Base-by-base conservation (phyloP, 2,888 invertebrate genomes). In the Fabriciana adippe region DNA sequence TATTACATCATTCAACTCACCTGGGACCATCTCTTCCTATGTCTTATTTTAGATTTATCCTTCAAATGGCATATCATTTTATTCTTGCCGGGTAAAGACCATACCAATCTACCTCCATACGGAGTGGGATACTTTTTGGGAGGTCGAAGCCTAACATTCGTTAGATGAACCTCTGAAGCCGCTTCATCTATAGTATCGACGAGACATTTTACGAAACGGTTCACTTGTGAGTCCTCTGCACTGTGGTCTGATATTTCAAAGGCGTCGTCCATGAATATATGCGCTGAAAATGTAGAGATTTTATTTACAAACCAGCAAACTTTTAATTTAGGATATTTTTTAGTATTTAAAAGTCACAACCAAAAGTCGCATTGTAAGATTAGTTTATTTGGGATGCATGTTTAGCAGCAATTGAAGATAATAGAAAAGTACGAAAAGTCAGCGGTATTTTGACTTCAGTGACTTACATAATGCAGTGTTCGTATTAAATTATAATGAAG, bases 21-120 rank as follows among this genome's bases (percentile, higher is more conserved):
- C 94, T 98, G 98, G 60, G 97, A 97, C 98, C 98, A 98, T 69
- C 98, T 94, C 85, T 98, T 98, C 81, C 97, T 96, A 79, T 97
- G 96, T 48, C 98, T 93, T 64, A 98, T 98, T 83, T 97, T 96
- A 21, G 95, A 94, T 81, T 97, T 97, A 85, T 98, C 97, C 83
- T 98, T 98, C 68, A 98, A 90, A 84, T 98, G 98, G 11, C 96
- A 97, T 73, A 96, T 95, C 88, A 98, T 91, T 83, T 95, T 95
- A 26, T 97, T 97, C 77, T 96, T 95, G 0, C 97, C 97, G 0
- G 98, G 98, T 66, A 98, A 85, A 0, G 93, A 95, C 96, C 97
- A 97, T 1, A 95, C 95, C 53, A 98, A 86, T 26, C 96, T 94
- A 0, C 98, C 98, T 0, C 98, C 98, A 73, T 97, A 98, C 0